Evolutionary conservation across 2,888 invertebrate genomes (phyloP).

Genomic region (Portevinia maculata): DNA sequence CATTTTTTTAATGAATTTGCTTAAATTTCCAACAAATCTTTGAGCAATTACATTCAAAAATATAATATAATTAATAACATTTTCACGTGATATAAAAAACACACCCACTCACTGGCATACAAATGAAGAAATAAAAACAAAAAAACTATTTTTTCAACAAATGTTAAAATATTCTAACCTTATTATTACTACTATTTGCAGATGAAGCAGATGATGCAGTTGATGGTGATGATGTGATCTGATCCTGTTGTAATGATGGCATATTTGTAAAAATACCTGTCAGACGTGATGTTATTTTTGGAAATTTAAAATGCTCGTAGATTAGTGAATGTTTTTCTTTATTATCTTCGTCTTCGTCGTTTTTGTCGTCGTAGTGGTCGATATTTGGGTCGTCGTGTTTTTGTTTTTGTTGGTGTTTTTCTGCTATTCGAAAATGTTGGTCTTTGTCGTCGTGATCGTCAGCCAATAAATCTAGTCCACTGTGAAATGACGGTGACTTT

Average conservation of each 20-base stretch:
- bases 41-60: constrained; percentile 23
- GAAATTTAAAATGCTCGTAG: constrained; percentile 66
- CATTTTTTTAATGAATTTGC: too few species aligned
- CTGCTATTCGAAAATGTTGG: constrained; percentile 51
- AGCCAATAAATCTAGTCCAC: constrained; percentile 91
- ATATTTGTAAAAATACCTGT: constrained; percentile 78
- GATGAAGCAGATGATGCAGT: constrained; percentile 75
- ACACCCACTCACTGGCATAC: constrained; percentile 8
- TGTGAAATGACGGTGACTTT: constrained; percentile 94
- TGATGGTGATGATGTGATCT: constrained; percentile 69
- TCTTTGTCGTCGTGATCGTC: constrained; percentile 82
- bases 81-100: constrained; percentile 6
- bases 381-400: constrained; percentile 44
- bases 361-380: constrained; percentile 32
- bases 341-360: constrained; percentile 34
- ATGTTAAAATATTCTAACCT: constrained; percentile 59
- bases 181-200: constrained; percentile 73
- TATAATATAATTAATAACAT: constrained; percentile 1
- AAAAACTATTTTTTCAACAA: constrained; percentile 22
- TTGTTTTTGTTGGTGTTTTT: constrained; percentile 38
- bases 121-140: constrained; percentile 11
- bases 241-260: constrained; percentile 78
- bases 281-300: constrained; percentile 76
- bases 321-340: constrained; percentile 23
- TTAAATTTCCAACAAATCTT: constrained; percentile 42